Base-by-base conservation (phyloP, 2,113 vertebrate species). In the Orcinus orca region DNA sequence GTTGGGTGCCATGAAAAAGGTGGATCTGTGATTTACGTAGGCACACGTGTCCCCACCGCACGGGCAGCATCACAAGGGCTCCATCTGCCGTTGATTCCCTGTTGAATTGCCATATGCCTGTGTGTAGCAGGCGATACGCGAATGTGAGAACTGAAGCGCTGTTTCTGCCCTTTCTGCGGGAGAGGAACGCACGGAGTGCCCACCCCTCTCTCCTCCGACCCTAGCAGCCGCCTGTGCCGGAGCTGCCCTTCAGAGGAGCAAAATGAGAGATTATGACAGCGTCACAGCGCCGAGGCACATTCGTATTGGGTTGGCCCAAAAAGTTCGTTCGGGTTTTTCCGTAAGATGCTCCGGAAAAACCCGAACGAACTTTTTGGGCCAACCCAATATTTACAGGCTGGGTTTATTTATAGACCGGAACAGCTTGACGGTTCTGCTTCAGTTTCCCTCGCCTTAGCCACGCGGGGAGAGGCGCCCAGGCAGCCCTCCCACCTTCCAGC, bases 1-100 rank as follows among this genome's bases (percentile, higher is more conserved):
- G 41, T 38, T 26, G 36, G 8, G 8, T 9, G 29, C 17, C 23
- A 0, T 4, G 4, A 17, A 1, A n/a, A 20, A 8, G 25, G 38
- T 21, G 18, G 11, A 14, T 47, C 50, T 3, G 33, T 79, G 60
- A 31, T 20, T 25, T 13, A 21, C 6, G 11, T 8, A 17, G 44
- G 47, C 11, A 13, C 55, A 23, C 0, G 0, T 4, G 13, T 23
- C 58, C 44, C 7, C 41, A 31, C 58, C n/a, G 11, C 79, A 25
- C 17, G 0, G 33, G 58, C 26, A 84, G 25, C 65, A 10, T 58
- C 88, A 5, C 41, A 5, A 7, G 29, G 88, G 63, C 83, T 89
- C 20, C 55, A 7, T 11, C 29, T 68, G 93, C n/a, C 20, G 13
- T 47, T 0, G 67, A 9, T 65, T 11, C 14, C 1, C 38, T 65